These are phyloP conservation scores for Poecilus cupreus DNA, from an alignment of 2,888 invertebrate species.

Conservation along the genomic window DNA sequence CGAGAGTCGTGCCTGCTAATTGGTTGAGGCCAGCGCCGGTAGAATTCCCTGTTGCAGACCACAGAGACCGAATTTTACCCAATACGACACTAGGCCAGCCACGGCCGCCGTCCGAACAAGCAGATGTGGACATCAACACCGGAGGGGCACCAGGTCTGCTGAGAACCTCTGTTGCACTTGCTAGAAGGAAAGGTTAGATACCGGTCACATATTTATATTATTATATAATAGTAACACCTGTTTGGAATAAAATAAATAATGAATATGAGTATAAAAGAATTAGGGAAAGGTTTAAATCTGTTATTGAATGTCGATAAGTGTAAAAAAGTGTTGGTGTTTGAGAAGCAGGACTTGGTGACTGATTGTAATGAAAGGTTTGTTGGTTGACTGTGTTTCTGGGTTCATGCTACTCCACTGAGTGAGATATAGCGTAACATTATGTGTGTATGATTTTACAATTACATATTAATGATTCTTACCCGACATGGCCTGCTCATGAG, in stretches of 20 bases:
- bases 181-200: constrained; percentile 35
- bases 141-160: constrained; percentile 48
- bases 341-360: too few relatives aligned
- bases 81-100: constrained; percentile 87
- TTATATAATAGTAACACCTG: too few relatives aligned
- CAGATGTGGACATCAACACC: constrained; percentile 71
- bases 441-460: background rate
- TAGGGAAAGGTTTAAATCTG: too few relatives aligned
- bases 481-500: constrained; percentile 81
- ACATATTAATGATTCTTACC: constrained; percentile 74
- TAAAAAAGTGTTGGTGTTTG: too few relatives aligned
- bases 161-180: constrained; percentile 51
- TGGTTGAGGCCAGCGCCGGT: constrained; percentile 87
- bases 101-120: constrained; percentile 74
- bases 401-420: too few relatives aligned
- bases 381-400: too few relatives aligned
- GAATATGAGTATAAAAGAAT: too few relatives aligned
- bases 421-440: too few relatives aligned
- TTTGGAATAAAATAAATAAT: too few relatives aligned
- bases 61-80: constrained; percentile 91
- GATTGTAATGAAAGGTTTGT: too few relatives aligned
- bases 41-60: constrained; percentile 86
- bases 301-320: too few relatives aligned
- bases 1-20: constrained; percentile 82
- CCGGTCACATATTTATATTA: too few relatives aligned